Base-by-base conservation (phyloP, 2,113 vertebrate species). In the Oreochromis niloticus region DNA sequence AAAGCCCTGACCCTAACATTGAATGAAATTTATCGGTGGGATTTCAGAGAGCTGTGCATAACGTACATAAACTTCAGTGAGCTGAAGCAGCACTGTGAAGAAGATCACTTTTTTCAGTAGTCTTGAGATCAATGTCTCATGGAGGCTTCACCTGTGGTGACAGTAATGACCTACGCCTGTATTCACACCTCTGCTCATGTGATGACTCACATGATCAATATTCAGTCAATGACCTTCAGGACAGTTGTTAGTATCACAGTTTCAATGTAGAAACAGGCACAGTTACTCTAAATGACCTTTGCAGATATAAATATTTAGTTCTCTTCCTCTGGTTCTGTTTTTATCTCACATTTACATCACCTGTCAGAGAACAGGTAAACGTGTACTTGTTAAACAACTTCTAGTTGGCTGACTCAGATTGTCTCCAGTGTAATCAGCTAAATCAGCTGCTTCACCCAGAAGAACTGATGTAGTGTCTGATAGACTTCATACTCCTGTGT, bases 211-310 rank as follows among this genome's bases (percentile, higher is more conserved):
- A 14, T 5, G 55, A 57, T 14, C 55, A 57, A 57, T 57, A 0
- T 57, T 57, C 0, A 0, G 24, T 57, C 55, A 57, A 27, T 14
- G 55, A 27, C 24, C 55, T 57, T 57, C 24, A 57, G 55, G 12
- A 27, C 24, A 22, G 22, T 22, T 22, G 55, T 57, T 0, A 27
- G 24, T 0, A 0, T 57, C 55, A 57, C 7, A 14, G 55, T 57
- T 57, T 8, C 24, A 57, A 57, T 57, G 12, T 27, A 57, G 7
- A 57, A 7, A 57, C 55, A 57, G 4, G 14, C 55, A 57, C 55
- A 27, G 12, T 57, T 57, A 57, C 55, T 57, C 55, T 14, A 27
- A 0, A 27, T 27, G 55, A 57, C 55, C 55, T 57, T 57, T 14
- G 55, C 55, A 57, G 55, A 57, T 57, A 57, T 57, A 57, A 57